Evolutionary conservation across 2,888 invertebrate genomes (phyloP).

Genomic region (Leucozona laternaria): DNA sequence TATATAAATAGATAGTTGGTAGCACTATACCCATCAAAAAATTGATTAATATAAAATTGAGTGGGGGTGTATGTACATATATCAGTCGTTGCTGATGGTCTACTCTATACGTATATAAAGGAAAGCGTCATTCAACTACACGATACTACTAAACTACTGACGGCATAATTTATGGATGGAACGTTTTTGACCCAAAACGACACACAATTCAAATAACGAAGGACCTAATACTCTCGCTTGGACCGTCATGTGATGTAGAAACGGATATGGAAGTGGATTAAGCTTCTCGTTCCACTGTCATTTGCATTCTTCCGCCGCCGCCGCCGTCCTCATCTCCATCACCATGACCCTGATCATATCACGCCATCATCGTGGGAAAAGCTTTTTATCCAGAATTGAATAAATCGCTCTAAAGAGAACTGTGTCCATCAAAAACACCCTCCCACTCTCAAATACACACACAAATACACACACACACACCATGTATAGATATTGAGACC

Average conservation of each 20-base stretch:
- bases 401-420: conserved; percentile 66
- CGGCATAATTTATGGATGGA: conserved; percentile 65
- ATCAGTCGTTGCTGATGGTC: background rate
- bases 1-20: background rate
- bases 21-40: conserved; percentile 27
- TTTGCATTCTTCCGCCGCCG: conserved; percentile 7
- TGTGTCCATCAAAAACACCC: conserved; percentile 47
- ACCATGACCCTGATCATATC: too few species aligned
- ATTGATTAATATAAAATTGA: conserved; percentile 70
- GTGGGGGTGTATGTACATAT: too few species aligned
- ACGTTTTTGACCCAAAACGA: conserved; percentile 70
- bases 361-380: conserved; percentile 48
- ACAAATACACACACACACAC: conserved; percentile 6
- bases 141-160: conserved; percentile 39
- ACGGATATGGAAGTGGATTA: conserved; percentile 47
- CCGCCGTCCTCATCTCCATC: background rate
- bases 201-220: conserved; percentile 49
- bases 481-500: background rate
- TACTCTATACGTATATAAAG: too few species aligned
- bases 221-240: conserved; percentile 32
- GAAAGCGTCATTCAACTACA: conserved; percentile 38
- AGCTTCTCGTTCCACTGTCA: conserved; percentile 46
- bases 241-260: conserved; percentile 1
- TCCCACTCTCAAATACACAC: background rate
- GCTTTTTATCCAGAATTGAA: conserved; percentile 73